phyloP scores from a whole-genome alignment of 2,888 invertebrate genomes.

The Adelognathus sp. region DNA sequence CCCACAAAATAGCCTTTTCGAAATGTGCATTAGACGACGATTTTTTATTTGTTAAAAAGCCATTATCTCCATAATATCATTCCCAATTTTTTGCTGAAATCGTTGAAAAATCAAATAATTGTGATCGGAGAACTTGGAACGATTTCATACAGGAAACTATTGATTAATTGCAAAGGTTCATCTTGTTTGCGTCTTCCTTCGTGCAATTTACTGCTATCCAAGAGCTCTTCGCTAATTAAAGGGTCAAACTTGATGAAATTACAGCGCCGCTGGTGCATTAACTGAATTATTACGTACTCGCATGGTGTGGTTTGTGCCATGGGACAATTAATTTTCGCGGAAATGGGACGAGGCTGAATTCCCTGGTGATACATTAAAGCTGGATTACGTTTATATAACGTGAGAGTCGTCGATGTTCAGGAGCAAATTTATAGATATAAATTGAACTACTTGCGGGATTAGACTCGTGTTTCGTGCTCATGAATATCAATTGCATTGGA shows the following conservation, averaged over 20 bases:
- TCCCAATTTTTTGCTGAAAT: too few relatives aligned
- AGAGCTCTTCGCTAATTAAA: background rate
- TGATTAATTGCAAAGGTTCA: too few relatives aligned
- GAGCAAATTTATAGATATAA: background rate
- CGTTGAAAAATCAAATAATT: too few relatives aligned
- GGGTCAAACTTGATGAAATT: background rate
- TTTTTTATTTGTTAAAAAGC: too few relatives aligned
- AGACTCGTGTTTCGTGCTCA: background rate
- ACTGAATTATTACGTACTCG: background rate
- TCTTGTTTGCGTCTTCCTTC: too few relatives aligned
- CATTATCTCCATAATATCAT: too few relatives aligned
- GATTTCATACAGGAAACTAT: too few relatives aligned
- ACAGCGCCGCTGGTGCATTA: background rate
- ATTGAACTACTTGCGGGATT: background rate
- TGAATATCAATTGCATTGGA: background rate
- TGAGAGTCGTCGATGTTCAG: background rate
- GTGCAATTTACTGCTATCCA: too few relatives aligned
- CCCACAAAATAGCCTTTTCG: too few relatives aligned
- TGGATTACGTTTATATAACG: background rate
- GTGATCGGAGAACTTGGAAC: too few relatives aligned
- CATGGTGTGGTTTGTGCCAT: background rate
- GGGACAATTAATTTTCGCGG: slow-evolving; percentile 1
- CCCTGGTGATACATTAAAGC: background rate
- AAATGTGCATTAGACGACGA: too few relatives aligned
- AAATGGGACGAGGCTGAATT: background rate